Conservation (phyloP, 2,888 invertebrate species). For the Carabus problematicus region DNA sequence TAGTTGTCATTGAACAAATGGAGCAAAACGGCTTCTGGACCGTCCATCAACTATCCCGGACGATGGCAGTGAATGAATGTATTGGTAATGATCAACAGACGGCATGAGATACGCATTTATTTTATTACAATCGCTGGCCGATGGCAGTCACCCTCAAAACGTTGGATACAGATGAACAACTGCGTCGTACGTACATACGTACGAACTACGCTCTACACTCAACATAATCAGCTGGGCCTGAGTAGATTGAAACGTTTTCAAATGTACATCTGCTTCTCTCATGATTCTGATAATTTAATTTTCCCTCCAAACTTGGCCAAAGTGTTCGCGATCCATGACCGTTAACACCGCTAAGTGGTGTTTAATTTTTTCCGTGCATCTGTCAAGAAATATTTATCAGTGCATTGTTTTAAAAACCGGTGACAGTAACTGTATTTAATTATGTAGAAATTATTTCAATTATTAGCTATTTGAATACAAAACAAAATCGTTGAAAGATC, state of each 20-base stretch:
- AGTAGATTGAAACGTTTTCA: slow-evolving; percentile 19
- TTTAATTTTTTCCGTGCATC: slow-evolving; percentile 20
- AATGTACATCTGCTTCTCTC: slow-evolving; percentile 23
- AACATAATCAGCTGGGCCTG: slow-evolving; percentile 53
- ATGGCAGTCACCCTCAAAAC: slow-evolving; percentile 43
- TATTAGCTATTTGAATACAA: no score
- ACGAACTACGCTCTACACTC: background rate
- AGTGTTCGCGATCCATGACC: slow-evolving; percentile 13
- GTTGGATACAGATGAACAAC: slow-evolving; percentile 47
- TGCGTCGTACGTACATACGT: slow-evolving; percentile 47
- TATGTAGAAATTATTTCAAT: no score
- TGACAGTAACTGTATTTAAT: no score
- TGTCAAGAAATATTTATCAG: background rate
- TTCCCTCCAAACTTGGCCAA: slow-evolving; percentile 14
- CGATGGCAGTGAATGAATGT: no score
- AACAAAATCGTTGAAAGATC: no score
- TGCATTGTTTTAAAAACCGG: background rate
- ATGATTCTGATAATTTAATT: slow-evolving; percentile 17
- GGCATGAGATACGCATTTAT: slow-evolving; percentile 56
- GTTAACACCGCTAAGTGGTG: slow-evolving; percentile 15
- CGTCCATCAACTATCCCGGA: no score
- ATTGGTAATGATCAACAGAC: slow-evolving; percentile 45
- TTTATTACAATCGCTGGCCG: slow-evolving; percentile 54
- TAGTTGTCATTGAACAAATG: no score
- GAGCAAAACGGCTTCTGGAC: no score